A percentile compares a stretch with the other conserved stretches of the same genome.
These are phyloP conservation scores for Sterrhoptilus dennistouni DNA, from an alignment of 2,113 vertebrate genomes.

Conservation along the genomic window DNA sequence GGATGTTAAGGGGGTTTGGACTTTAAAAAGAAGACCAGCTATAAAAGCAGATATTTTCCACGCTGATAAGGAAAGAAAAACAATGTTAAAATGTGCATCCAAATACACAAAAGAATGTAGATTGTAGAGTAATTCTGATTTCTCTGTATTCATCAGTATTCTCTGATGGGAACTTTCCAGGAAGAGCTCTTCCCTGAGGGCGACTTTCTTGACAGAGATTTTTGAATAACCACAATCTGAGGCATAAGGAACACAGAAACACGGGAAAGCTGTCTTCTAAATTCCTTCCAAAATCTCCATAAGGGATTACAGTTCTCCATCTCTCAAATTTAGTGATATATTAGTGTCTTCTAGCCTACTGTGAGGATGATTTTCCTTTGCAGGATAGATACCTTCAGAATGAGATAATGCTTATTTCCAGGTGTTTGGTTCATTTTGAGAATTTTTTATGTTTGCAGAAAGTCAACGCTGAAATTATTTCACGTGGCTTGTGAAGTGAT, in stretches of 20 bases:
- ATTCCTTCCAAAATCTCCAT: not conserved
- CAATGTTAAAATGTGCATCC: not conserved
- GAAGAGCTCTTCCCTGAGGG: not conserved
- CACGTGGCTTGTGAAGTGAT: fast-evolving
- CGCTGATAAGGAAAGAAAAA: not conserved
- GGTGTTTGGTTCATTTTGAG: not conserved
- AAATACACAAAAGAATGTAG: not conserved
- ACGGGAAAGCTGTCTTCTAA: not conserved
- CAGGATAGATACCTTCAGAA: not conserved
- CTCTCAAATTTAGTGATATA: not conserved
- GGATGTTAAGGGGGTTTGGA: not conserved
- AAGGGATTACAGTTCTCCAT: not conserved
- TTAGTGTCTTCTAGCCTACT: not conserved
- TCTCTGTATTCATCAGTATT: not conserved
- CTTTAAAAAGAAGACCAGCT: not conserved
- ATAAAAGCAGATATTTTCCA: not conserved
- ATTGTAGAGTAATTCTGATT: not conserved
- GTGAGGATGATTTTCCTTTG: not conserved
- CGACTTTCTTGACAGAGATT: not conserved
- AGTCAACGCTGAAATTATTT: not conserved
- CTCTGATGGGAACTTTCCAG: not conserved
- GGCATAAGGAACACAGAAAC: not conserved
- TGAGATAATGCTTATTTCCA: not conserved
- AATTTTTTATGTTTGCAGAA: not conserved
- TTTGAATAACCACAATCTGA: not conserved